Evolutionary conservation across 53 echinoderm and acorn worm genomes (phyloP), one percentile per base, ranked within the genome.

Genomic region (Crossaster papposus): DNA sequence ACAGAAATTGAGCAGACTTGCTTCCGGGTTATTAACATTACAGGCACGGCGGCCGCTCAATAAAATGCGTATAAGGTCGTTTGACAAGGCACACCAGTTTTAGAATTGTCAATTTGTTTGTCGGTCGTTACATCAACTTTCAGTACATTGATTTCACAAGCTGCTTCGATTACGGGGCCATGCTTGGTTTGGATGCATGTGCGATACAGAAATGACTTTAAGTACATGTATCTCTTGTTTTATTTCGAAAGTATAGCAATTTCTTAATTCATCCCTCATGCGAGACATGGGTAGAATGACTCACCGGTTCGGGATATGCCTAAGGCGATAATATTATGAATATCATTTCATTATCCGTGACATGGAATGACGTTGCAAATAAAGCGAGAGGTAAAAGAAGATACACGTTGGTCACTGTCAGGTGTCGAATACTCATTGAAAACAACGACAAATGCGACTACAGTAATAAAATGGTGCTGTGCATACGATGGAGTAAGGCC

Each of bases 11-110:
- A 31, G 33, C 30, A 72, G 24, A 20, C 18, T 17, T 38, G 33
- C 73, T 44, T 54, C 34, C 30, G 85, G 74, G 26, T 0, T 14
- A 20, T 4, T 58, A 58, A 8, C 17, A 58, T 44, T 44, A 7
- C 44, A 58, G 2, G 17, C 58, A 58, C 12, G 58, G 17, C 58
- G 2, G 58, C 58, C 58, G 22, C 15, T 14, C 9, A 36, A 11
- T 83, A n/a, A n/a, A n/a, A n/a, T 83, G 83, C 83, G 70, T 83
- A n/a, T n/a, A 70, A 65, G 26, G 64, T 83, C 70, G 70, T 83
- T 9, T 50, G 38, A 83, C 24, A 70, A 20, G 83, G 18, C 38
- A 83, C 8, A 68, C 58, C 58, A 17, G 14, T 0, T 58, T 14
- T 58, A 3, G 7, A 52, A 52, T n/a, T n/a, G n/a, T n/a, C n/a